Percentiles rank a stretch among this genome's conserved stretches.
These are phyloP conservation scores for Zosterops pallidus DNA, from an alignment of 2,113 vertebrate species.

Conservation along the genomic window DNA sequence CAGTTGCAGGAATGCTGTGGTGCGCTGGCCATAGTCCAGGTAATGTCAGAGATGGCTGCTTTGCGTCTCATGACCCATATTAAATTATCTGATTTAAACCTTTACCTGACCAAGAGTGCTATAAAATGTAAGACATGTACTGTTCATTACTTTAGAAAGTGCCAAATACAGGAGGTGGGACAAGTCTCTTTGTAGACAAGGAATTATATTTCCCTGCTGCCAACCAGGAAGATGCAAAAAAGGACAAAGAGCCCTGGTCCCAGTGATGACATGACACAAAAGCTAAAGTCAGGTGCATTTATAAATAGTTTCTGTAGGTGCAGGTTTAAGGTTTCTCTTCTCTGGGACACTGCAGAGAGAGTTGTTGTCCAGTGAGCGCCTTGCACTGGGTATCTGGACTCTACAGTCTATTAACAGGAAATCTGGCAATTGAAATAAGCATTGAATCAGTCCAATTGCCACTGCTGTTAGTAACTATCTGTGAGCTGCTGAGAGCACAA, in stretches of 20 bases:
- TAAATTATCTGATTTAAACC: slow-evolving; percentile 62
- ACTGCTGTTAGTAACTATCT: not conserved
- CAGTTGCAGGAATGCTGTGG: slow-evolving; percentile 6
- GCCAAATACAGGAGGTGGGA: not conserved
- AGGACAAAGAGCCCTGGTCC: not conserved
- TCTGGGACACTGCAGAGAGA: not conserved
- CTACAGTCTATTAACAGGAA: not conserved
- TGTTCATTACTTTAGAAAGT: slow-evolving; percentile 33
- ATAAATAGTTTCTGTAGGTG: slow-evolving; percentile 60
- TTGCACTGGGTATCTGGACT: not conserved
- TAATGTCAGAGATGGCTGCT: slow-evolving; percentile 20
- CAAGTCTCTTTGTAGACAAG: not conserved
- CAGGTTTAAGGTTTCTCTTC: slow-evolving; percentile 52
- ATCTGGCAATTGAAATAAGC: not conserved
- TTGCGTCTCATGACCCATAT: slow-evolving; percentile 53
- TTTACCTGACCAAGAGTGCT: slow-evolving; percentile 39
- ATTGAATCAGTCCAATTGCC: not conserved
- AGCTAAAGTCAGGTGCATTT: slow-evolving; percentile 26
- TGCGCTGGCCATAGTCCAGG: slow-evolving; percentile 40
- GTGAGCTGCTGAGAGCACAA: not conserved
- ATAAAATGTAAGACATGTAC: slow-evolving; percentile 21
- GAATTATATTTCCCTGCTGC: slow-evolving; percentile 34
- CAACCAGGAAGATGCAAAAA: not conserved
- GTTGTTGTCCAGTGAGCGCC: not conserved
- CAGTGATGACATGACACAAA: not conserved